Evolutionary conservation across 2,113 vertebrate species (phyloP), one percentile per base, ranked within the genome.

Genomic region (Entomyzon cyanotis): DNA sequence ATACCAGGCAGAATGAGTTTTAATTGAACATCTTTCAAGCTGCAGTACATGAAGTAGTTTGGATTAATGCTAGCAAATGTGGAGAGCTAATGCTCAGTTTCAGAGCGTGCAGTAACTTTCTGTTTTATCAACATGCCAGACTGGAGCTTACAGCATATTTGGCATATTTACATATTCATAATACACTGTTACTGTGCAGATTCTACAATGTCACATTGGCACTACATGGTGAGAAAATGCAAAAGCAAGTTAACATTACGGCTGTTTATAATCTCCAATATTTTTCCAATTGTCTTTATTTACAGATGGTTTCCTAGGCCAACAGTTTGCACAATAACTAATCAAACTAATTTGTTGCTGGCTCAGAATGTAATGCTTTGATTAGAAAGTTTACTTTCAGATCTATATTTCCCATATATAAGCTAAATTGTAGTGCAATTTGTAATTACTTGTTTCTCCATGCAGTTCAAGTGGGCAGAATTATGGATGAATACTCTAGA

Each of bases 21-120:
- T 97, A 97, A 97, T 96, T 96, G 64, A 95, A 90, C 95, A 96
- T 95, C 60, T 95, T 96, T 97, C 90, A 96, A 94, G 71, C 71
- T 89, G n/a, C 60, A 84, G 53, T 93, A 76, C 71, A 49, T 62
- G 39, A 62, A 90, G 44, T 67, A 84, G 58, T 73, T 94, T 87
- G 86, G 87, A 97, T 95, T 97, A 96, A 96, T 67, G 64, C 84
- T 92, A 91, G 90, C 62, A 95, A 96, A 96, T 90, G 87, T 89
- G 50, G 53, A 87, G 78, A 89, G 88, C 75, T 96, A 97, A 95
- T 91, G 46, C 50, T 96, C 56, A 60, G 64, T 93, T 97, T 96
- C 88, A 84, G 64, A 95, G 68, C 2, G 0, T 80, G 84, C 85
- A 92, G 90, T 96, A 94, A 91, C 78, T 96, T 95, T 73, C 67